A percentile compares a stretch with the other conserved stretches of the same genome.
phyloP scores from a whole-genome alignment of 64 coral and sea anemone species.

The Exaiptasia diaphana region DNA sequence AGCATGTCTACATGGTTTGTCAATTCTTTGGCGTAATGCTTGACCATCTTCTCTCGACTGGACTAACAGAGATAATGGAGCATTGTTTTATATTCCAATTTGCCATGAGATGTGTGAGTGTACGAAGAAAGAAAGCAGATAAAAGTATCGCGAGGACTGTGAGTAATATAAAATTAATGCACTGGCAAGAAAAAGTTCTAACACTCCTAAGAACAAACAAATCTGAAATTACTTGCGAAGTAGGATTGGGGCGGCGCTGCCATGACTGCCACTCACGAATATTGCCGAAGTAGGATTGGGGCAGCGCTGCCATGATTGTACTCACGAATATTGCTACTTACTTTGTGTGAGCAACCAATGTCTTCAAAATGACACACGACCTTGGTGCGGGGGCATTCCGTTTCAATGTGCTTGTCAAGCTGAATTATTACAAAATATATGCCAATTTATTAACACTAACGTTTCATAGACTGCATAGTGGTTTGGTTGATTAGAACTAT shows the following conservation, averaged over 20 bases:
- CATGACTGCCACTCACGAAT: neutral
- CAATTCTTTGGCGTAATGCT: conserved; percentile 75
- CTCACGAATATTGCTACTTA: neutral
- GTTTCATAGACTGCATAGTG: neutral
- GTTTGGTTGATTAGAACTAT: neutral
- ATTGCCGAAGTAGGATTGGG: neutral
- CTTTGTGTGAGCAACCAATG: conserved; percentile 80
- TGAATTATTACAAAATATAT: conserved; percentile 33
- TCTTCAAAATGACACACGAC: conserved; percentile 68
- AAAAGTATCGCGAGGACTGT: neutral
- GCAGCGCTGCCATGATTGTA: neutral
- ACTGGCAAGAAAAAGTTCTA: neutral
- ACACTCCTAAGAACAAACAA: neutral
- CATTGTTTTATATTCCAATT: neutral
- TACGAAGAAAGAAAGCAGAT: neutral
- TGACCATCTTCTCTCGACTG: conserved; percentile 84
- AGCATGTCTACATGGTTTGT: conserved; percentile 75
- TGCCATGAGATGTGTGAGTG: neutral
- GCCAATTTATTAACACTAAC: no score
- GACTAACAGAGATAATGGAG: conserved; percentile 26
- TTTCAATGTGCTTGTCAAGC: conserved; percentile 75
- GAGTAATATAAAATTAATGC: neutral
- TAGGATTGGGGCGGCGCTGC: neutral
- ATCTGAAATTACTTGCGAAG: neutral
- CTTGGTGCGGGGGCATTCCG: conserved; percentile 73